Evolutionary conservation across 2,113 vertebrate genomes (phyloP).

Genomic region (Notothenia coriiceps): DNA sequence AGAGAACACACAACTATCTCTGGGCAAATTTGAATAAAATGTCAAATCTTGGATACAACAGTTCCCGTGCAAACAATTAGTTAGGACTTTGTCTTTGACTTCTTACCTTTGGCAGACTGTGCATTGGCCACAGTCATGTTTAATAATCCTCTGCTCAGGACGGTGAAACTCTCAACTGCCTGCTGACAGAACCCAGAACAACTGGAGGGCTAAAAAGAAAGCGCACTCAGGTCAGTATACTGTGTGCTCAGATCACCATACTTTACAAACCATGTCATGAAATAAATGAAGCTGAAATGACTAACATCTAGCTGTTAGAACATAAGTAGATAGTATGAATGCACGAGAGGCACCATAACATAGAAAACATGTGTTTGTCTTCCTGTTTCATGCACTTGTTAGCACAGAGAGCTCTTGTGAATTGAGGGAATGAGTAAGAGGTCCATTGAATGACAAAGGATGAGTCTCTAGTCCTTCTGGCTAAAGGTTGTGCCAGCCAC

Average conservation of each 20-base stretch:
- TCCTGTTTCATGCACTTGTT: slow-evolving; percentile 6
- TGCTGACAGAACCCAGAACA: slow-evolving; percentile 65
- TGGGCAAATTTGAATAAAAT: slow-evolving; percentile 23
- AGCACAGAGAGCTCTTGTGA: slow-evolving; percentile 28
- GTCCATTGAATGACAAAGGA: slow-evolving; percentile 47
- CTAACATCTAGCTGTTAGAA: background rate
- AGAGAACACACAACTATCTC: slow-evolving; percentile 40
- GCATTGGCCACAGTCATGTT: slow-evolving; percentile 83
- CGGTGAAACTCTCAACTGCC: slow-evolving; percentile 54
- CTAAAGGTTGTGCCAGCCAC: slow-evolving; percentile 60
- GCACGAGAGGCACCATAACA: background rate
- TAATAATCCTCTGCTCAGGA: slow-evolving; percentile 56
- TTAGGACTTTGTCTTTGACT: slow-evolving; percentile 15
- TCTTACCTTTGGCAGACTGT: slow-evolving; percentile 83
- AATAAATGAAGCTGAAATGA: background rate
- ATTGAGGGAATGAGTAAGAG: slow-evolving; percentile 45
- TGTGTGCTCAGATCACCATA: background rate
- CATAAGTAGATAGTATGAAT: background rate
- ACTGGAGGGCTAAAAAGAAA: slow-evolving; percentile 65
- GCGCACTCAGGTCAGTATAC: slow-evolving; percentile 18
- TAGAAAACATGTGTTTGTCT: slow-evolving; percentile 17
- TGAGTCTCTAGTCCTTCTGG: slow-evolving; percentile 41
- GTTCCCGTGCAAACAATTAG: background rate
- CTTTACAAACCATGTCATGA: slow-evolving; percentile 1
- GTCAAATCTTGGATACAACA: slow-evolving; percentile 18